phyloP scores from a whole-genome alignment of 2,888 invertebrate genomes.

The Melanostoma mellinum region DNA sequence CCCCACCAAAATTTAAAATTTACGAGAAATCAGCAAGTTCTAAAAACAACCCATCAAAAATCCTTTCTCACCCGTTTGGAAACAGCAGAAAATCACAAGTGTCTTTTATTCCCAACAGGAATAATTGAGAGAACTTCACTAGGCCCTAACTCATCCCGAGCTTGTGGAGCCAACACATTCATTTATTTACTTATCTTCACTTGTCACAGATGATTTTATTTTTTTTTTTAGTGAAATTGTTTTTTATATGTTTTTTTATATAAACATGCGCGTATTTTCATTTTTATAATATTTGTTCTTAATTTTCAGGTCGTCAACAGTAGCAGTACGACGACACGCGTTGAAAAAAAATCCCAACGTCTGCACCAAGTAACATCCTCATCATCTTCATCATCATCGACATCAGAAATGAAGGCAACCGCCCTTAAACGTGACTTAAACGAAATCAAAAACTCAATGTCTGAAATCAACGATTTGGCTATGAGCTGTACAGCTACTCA shows the following conservation, averaged over 20 bases:
- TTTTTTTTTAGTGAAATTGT: too few species aligned
- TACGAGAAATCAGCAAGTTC: too few species aligned
- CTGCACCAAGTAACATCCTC: slow-evolving; percentile 82
- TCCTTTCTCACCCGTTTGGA: too few species aligned
- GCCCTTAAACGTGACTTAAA: slow-evolving; percentile 90
- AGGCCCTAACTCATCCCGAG: too few species aligned
- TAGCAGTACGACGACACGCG: slow-evolving; percentile 82
- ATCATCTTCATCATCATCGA: slow-evolving; percentile 82
- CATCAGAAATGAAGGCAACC: slow-evolving; percentile 91
- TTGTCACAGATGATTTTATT: too few species aligned
- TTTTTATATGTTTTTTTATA: slow-evolving; percentile 32
- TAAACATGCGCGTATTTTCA: background rate
- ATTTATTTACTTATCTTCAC: too few species aligned
- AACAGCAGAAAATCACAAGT: too few species aligned
- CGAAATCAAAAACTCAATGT: slow-evolving; percentile 89
- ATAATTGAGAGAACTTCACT: too few species aligned
- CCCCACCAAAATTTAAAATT: too few species aligned
- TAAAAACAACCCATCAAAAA: too few species aligned
- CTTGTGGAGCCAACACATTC: too few species aligned
- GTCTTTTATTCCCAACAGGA: too few species aligned
- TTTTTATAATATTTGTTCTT: slow-evolving; percentile 21
- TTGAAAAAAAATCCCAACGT: slow-evolving; percentile 81
- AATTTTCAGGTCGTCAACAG: slow-evolving; percentile 81
- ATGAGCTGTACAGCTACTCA: slow-evolving; percentile 77
- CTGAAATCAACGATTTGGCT: slow-evolving; percentile 91